Conservation (phyloP, 1,140 invertebrate species). For the Lamellibrachia luymesi region DNA sequence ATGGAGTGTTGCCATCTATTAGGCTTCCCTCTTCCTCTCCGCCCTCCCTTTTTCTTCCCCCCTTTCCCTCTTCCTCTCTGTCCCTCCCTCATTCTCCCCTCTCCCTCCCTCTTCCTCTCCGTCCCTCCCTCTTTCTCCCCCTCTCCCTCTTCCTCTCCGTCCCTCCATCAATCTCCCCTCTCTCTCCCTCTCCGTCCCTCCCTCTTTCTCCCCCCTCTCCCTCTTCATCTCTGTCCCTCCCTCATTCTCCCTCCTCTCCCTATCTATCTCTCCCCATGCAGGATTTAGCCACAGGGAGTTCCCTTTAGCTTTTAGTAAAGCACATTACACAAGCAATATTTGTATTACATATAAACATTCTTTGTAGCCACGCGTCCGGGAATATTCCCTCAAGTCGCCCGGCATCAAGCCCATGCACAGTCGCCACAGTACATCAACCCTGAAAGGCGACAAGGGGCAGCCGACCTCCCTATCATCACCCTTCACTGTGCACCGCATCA, state of each 20-base stretch:
- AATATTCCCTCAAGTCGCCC: conserved; percentile 82
- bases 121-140: too few relatives aligned
- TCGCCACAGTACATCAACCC: neutral
- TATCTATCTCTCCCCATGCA: neutral
- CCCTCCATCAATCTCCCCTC: too few relatives aligned
- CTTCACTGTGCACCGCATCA: conserved; percentile 29
- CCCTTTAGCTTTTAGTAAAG: neutral
- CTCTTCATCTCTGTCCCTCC: neutral
- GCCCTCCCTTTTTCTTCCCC: neutral
- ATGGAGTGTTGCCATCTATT: too few relatives aligned
- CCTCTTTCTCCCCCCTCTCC: too few relatives aligned
- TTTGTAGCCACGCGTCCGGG: conserved; percentile 75
- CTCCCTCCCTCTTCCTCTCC: too few relatives aligned
- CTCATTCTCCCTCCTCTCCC: neutral
- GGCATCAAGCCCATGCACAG: conserved; percentile 77
- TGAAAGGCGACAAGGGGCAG: neutral
- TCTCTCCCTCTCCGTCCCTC: too few relatives aligned
- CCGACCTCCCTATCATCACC: neutral
- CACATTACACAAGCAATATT: conserved; percentile 17
- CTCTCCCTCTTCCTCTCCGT: too few relatives aligned
- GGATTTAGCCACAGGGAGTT: neutral
- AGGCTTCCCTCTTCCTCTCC: neutral
- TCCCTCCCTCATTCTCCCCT: too few relatives aligned
- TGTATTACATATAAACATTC: conserved; percentile 31
- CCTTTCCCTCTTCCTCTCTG: neutral